phyloP scores from a whole-genome alignment of 2,888 invertebrate species.

The Malachius bipustulatus region DNA sequence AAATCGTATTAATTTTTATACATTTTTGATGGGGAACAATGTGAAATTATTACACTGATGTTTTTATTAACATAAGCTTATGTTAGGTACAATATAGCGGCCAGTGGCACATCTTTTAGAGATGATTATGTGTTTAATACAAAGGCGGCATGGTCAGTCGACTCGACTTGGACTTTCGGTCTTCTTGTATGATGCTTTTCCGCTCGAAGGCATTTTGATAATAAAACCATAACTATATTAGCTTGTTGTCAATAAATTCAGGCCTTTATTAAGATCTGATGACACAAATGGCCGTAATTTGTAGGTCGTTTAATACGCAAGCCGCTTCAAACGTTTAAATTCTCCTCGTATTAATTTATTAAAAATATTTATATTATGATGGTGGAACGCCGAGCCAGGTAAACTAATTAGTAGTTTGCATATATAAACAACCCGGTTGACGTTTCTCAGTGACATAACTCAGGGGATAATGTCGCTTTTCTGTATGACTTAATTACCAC shows the following conservation, averaged over 20 bases:
- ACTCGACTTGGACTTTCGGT: too few relatives aligned
- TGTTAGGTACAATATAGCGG: too few relatives aligned
- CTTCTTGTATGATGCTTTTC: too few relatives aligned
- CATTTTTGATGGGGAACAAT: too few relatives aligned
- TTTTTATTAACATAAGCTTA: too few relatives aligned
- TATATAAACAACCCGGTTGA: neutral
- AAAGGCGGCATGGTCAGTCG: too few relatives aligned
- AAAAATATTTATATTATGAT: neutral
- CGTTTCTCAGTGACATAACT: neutral
- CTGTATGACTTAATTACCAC: neutral
- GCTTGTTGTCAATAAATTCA: neutral
- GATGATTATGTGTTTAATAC: too few relatives aligned
- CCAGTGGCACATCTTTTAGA: too few relatives aligned
- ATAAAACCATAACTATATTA: slow-evolving; percentile 1
- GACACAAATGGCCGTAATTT: neutral
- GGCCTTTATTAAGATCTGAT: neutral
- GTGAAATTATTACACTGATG: too few relatives aligned
- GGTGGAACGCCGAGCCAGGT: neutral
- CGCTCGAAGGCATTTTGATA: too few relatives aligned
- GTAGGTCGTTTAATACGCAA: slow-evolving; percentile 1
- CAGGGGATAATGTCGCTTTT: neutral
- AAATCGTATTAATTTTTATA: too few relatives aligned
- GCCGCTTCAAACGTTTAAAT: neutral
- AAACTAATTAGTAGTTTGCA: slow-evolving; percentile 3
- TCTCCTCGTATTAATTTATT: neutral